A percentile compares a stretch with the other conserved stretches of the same genome.
Evolutionary conservation across 2,113 vertebrate species (phyloP).

Genomic region (Heterotilapia buettikoferi): DNA sequence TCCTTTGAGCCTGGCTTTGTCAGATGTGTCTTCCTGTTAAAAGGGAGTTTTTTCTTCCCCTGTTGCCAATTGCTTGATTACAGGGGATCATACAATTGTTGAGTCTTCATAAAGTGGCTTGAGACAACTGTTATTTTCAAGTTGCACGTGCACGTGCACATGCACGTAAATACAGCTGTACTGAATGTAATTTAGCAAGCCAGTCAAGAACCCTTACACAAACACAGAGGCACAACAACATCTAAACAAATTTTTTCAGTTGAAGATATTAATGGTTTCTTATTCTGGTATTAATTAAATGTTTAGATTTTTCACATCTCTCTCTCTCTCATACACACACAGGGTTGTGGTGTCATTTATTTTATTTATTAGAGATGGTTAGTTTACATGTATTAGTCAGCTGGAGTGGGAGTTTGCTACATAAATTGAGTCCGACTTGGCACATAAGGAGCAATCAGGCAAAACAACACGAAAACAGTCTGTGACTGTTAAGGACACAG

Average conservation of each 20-base stretch:
- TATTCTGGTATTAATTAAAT: background rate
- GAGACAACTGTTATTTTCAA: background rate
- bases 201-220: background rate
- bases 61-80: background rate
- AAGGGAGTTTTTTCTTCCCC: background rate
- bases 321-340: background rate
- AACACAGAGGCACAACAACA: background rate
- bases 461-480: background rate
- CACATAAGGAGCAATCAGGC: background rate
- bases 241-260: background rate
- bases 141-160: background rate
- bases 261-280: background rate
- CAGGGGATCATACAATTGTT: background rate
- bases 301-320: background rate
- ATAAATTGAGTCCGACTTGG: background rate
- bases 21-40: background rate
- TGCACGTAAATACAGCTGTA: background rate
- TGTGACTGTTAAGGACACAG: background rate
- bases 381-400: background rate
- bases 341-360: background rate
- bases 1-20: background rate
- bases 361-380: background rate
- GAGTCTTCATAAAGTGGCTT: background rate
- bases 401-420: background rate
- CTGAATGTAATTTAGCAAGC: background rate